These are phyloP conservation scores for Megalurothrips usitatus DNA, from an alignment of 2,888 invertebrate genomes.

Conservation along the genomic window DNA sequence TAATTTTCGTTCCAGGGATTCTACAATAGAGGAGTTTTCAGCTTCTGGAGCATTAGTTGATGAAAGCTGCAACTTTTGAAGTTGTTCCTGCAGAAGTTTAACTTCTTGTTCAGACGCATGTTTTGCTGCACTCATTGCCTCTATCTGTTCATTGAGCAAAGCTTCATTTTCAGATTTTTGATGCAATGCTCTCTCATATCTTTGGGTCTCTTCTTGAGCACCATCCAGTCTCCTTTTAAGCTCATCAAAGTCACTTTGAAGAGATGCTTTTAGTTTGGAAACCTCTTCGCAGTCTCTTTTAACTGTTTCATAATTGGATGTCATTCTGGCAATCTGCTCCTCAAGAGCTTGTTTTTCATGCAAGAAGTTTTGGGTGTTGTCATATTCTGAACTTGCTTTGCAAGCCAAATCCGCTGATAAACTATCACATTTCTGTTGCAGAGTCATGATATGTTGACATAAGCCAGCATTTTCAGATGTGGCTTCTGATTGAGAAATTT, in stretches of 20 bases:
- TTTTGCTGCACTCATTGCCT: conserved; percentile 31
- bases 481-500: not conserved
- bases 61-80: conserved; percentile 41
- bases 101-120: conserved; percentile 41
- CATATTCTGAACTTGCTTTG: conserved; percentile 20
- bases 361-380: conserved; percentile 4
- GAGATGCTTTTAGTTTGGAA: not conserved
- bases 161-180: conserved; percentile 44
- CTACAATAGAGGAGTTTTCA: conserved; percentile 31
- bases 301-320: not conserved
- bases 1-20: conserved; percentile 43
- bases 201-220: conserved; percentile 29
- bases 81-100: conserved; percentile 34
- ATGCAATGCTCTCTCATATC: conserved; percentile 29
- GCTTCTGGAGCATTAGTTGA: not conserved
- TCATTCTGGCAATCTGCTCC: not conserved
- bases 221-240: conserved; percentile 31
- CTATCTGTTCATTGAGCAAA: conserved; percentile 29
- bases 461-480: conserved; percentile 1
- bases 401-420: conserved; percentile 4
- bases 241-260: conserved; percentile 29
- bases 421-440: conserved; percentile 7
- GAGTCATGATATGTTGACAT: not conserved
- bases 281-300: not conserved
- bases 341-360: conserved; percentile 12